Conservation (phyloP, 1,140 invertebrate species). For the Zaprionus capensis region DNA sequence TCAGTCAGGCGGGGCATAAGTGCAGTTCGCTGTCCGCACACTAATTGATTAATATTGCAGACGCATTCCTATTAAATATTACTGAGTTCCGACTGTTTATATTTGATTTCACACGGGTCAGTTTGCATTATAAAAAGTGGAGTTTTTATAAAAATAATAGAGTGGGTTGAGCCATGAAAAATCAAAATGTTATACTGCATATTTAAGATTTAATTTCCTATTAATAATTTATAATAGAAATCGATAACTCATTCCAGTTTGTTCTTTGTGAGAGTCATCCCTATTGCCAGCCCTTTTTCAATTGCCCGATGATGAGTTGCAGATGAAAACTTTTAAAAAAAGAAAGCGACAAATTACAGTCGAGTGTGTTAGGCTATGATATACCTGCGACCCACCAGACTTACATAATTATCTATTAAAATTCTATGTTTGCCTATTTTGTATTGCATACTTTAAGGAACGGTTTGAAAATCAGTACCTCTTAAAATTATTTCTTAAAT, state of each 20-base stretch:
- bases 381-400: too few species aligned
- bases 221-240: neutral
- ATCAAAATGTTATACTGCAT: neutral
- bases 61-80: conserved; percentile 62
- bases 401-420: too few species aligned
- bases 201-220: neutral
- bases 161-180: neutral
- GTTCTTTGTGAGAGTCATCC: too few species aligned
- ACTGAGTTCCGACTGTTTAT: conserved; percentile 18
- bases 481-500: too few species aligned
- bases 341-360: too few species aligned
- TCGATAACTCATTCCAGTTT: neutral
- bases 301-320: too few species aligned
- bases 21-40: conserved; percentile 74
- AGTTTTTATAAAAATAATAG: neutral
- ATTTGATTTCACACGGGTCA: neutral
- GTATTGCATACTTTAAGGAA: too few species aligned
- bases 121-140: neutral
- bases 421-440: too few species aligned
- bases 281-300: too few species aligned
- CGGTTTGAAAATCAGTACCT: too few species aligned
- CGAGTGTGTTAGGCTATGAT: too few species aligned
- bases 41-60: conserved; percentile 77
- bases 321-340: too few species aligned
- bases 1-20: conserved; percentile 59